These are phyloP conservation scores for Falco novaeseelandiae DNA, from an alignment of 2,797 vertebrate species.

Conservation along the genomic window DNA sequence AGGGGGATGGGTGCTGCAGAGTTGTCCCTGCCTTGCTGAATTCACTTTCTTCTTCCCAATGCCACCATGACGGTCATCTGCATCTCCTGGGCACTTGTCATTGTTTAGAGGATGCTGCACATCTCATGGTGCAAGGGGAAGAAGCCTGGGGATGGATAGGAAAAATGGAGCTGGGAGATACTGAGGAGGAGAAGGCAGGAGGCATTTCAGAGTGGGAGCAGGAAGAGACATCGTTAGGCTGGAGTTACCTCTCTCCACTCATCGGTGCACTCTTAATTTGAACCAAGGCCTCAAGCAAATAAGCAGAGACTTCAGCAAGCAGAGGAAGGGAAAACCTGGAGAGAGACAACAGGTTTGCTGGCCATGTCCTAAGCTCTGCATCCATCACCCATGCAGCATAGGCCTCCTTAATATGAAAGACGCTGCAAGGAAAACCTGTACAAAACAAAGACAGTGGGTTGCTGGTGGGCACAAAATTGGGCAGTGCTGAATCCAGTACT, in stretches of 20 bases:
- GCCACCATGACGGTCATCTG: rapidly evolving
- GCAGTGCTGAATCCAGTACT: background rate
- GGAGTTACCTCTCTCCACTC: background rate
- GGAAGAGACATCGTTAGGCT: background rate
- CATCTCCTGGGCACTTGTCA: background rate
- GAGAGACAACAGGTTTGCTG: too few species aligned
- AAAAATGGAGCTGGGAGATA: background rate
- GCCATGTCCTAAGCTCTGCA: background rate
- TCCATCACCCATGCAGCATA: background rate
- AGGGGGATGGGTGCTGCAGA: background rate
- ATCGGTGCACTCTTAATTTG: background rate
- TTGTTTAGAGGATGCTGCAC: background rate
- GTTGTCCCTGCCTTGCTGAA: background rate
- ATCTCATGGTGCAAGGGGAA: background rate
- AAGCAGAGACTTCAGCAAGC: background rate
- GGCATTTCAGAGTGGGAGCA: background rate
- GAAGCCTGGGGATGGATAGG: background rate
- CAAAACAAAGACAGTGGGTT: background rate
- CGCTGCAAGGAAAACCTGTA: background rate
- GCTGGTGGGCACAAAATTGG: background rate
- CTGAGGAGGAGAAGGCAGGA: background rate
- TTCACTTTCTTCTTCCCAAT: background rate
- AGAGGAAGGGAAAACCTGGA: background rate
- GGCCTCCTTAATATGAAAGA: background rate
- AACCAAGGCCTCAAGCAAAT: background rate